Evolutionary conservation across 2,113 vertebrate genomes (phyloP), one percentile per base, ranked within the genome.

Genomic region (Gnathonemus longibarbis): DNA sequence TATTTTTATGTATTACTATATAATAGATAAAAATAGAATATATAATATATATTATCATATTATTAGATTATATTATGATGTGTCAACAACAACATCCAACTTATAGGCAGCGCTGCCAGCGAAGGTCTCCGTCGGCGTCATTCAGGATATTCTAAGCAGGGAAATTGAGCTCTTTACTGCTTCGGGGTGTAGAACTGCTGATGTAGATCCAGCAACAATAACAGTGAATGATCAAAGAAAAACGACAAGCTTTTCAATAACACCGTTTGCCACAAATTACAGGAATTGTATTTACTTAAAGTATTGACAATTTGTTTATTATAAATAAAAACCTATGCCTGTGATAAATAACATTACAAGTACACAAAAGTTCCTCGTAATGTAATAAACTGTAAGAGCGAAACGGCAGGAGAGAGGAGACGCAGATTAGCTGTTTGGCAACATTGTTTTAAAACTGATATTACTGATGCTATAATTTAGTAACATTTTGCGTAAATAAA

Each of bases 41-140:
- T n/a, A 56, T 56, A 62, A 62, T 62, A 62, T n/a, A 56, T 56
- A 21, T 56, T 56, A 56, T 53, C 52, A 53, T 56, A 62, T n/a
- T n/a, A 62, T 62, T 62, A n/a, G 1, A n/a, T n/a, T 62, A 62
- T 62, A 62, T 87, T 48, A 46, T 45, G 88, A 19, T 89, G 88
- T 89, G 80, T 62, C 48, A 90, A 91, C 31, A 89, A 91, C 27
- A 84, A 58, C 53, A 91, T 88, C 74, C 90, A 85, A 91, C 89
- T 66, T 84, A 89, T 80, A 90, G 87, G 88, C 88, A 85, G 84
- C 84, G 91, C 58, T 45, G 89, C n/a, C 48, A 49, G 84, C 84
- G 46, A 89, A 88, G 84, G 66, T 89, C 66, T 91, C 48, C 70
- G 50, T 42, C 62, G 92, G 90, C 88, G 91, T 90, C 90, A 90